A percentile compares a stretch with the other conserved stretches of the same genome.
Conservation (phyloP, 92 coral and sea anemone genomes). For the Zoanthus sociatus region DNA sequence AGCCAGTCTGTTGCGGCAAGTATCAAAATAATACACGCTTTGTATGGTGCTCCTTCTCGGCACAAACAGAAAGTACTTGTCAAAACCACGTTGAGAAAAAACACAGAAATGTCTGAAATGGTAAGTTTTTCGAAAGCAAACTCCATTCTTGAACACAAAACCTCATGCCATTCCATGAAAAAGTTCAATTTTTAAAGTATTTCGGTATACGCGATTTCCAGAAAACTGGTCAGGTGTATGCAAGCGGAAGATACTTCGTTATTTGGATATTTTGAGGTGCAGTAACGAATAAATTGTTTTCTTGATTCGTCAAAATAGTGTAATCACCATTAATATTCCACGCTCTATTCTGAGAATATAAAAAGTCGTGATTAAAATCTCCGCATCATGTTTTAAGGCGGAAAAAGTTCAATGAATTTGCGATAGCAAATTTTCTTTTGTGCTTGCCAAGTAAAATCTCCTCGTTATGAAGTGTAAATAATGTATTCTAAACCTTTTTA, state of each 20-base stretch:
- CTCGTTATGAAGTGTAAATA: background rate
- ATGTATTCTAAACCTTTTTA: background rate
- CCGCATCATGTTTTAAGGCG: background rate
- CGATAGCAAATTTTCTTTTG: background rate
- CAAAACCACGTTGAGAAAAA: constrained; percentile 27
- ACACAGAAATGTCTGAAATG: constrained; percentile 38
- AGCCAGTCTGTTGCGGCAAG: constrained; percentile 42
- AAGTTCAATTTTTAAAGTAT: background rate
- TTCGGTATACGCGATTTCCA: background rate
- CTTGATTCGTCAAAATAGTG: background rate
- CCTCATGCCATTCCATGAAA: background rate
- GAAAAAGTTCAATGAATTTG: background rate
- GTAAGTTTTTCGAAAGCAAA: constrained; percentile 16
- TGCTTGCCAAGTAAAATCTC: background rate
- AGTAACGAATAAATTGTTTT: too few relatives aligned
- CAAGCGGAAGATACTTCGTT: background rate
- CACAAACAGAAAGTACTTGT: constrained; percentile 28
- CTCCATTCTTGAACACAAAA: constrained; percentile 17
- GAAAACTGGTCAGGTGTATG: background rate
- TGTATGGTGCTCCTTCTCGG: constrained; percentile 24
- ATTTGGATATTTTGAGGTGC: background rate
- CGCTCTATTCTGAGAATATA: background rate
- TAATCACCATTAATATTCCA: background rate
- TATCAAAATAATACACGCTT: constrained; percentile 6
- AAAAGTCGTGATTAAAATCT: background rate